Conservation (phyloP, 2,888 invertebrate species). For the Listrodromus nycthemerus region DNA sequence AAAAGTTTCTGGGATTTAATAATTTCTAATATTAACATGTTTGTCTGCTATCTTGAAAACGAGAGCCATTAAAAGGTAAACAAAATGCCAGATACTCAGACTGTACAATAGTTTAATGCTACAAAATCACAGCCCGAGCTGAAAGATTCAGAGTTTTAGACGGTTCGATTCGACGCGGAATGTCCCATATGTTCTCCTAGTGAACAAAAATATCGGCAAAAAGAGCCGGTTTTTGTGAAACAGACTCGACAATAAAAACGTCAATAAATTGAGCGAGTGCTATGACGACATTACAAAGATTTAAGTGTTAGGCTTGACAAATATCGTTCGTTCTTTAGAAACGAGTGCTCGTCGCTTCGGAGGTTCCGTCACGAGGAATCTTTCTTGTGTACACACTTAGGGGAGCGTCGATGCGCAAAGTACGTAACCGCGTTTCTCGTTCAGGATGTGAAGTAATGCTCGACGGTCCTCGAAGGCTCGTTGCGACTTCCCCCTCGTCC, state of each 20-base stretch:
- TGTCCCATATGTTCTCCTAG: too few relatives aligned
- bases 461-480: constrained; percentile 56
- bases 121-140: too few relatives aligned
- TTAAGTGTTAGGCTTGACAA: constrained; percentile 50
- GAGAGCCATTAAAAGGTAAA: too few relatives aligned
- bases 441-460: constrained; percentile 75
- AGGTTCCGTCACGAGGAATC: background rate
- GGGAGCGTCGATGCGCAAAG: constrained; percentile 57
- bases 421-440: constrained; percentile 64
- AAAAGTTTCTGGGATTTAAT: too few relatives aligned
- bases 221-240: constrained; percentile 24
- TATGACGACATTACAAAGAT: background rate
- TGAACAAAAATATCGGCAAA: background rate
- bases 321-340: constrained; percentile 31
- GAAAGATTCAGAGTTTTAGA: too few relatives aligned
- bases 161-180: too few relatives aligned
- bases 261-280: constrained; percentile 1
- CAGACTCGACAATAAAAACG: background rate
- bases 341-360: background rate
- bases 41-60: too few relatives aligned
- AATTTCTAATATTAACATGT: too few relatives aligned
- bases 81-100: too few relatives aligned
- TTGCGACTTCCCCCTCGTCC: constrained; percentile 33
- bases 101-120: too few relatives aligned
- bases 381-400: constrained; percentile 8